Percentiles rank a stretch among this genome's conserved stretches.
These are phyloP conservation scores for Carcharodon carcharias DNA, from an alignment of 2,797 vertebrate species.

Conservation along the genomic window DNA sequence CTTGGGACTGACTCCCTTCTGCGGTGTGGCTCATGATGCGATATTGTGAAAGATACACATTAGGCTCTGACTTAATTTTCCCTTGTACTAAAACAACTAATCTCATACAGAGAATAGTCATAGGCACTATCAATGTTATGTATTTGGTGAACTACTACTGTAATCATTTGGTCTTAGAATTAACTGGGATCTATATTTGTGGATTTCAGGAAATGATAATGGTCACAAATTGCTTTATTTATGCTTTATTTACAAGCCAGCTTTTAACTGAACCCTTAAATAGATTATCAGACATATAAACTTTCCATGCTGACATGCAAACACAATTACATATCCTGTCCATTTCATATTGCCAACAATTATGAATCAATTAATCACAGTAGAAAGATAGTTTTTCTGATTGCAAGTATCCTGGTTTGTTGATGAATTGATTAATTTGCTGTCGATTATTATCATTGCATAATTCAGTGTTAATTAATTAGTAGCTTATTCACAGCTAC, in stretches of 20 bases:
- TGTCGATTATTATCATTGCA: neutral
- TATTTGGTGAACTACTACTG: neutral
- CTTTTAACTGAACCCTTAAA: neutral
- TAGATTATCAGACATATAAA: neutral
- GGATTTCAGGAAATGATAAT: neutral
- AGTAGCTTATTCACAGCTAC: neutral
- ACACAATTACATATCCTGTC: neutral
- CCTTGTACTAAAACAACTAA: neutral
- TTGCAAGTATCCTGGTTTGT: neutral
- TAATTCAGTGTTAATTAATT: neutral
- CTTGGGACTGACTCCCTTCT: neutral
- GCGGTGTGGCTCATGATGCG: neutral
- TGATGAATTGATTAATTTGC: neutral
- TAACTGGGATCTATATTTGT: neutral
- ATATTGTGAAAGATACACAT: neutral
- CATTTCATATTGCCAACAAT: neutral
- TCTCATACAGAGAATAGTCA: neutral
- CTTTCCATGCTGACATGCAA: neutral
- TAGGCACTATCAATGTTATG: neutral
- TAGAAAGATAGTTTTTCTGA: neutral
- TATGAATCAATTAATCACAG: neutral
- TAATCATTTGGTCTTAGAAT: neutral
- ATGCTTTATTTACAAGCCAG: neutral
- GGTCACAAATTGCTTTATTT: neutral
- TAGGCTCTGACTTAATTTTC: neutral